Evolutionary conservation across 2,797 vertebrate species (phyloP), one percentile per base, ranked within the genome.

Genomic region (Sebastes diploproa): DNA sequence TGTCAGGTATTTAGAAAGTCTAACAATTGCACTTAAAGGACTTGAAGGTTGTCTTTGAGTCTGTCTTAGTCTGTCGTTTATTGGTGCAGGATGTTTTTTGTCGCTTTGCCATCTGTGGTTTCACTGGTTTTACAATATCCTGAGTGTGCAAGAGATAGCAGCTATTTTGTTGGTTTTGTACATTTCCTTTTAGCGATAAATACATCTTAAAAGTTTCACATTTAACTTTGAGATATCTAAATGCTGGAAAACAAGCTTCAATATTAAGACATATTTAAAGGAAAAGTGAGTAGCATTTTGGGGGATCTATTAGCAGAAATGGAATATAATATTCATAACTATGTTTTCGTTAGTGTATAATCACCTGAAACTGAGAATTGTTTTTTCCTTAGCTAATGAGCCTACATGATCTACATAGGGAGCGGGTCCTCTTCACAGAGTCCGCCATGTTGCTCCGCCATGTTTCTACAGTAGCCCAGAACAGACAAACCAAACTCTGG

Each of bases 401-500:
- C 42, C 42, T 46, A 18, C 16, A 46, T 46, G 13, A 46, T 18
- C 42, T 46, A 46, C 42, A 18, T 18, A 46, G 16, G 42, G 16
- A 46, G 42, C 42, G 0, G 42, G 16, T 46, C 38, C 38, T 42
- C 14, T 42, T 42, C 38, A 16, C 38, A 0, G 38, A 42, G 38
- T 0, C 38, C 2, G 38, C 0, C 38, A 42, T 42, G 38, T 42
- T 7, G 38, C 14, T 42, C 14, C 1, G 14, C 38, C 14, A 42
- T 42, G 14, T 42, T 42, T 42, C 38, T 42, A 42, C 6, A 42
- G 14, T 42, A 42, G 38, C 38, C 38, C 38, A 42, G 38, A 16
- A 16, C 38, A 3, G 38, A 42, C 38, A 42, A 42, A 42, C 38
- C 38, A 42, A 16, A 42, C 38, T 3, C 38, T 42, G 38, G 38